A percentile compares a stretch with the other conserved stretches of the same genome.
phyloP scores from a whole-genome alignment of 2,888 invertebrate species.

The Phasia obesa region DNA sequence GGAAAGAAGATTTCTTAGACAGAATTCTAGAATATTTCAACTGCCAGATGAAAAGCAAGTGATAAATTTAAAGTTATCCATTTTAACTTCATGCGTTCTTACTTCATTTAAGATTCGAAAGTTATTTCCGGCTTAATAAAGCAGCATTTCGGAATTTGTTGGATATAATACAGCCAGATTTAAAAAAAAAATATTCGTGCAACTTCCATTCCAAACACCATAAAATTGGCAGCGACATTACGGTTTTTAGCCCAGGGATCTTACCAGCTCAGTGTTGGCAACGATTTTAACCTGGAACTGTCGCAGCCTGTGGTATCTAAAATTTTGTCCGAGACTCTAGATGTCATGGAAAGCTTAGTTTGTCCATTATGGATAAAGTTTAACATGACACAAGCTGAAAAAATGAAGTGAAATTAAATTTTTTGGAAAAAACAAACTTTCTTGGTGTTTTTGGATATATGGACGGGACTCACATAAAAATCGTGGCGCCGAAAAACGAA shows the following conservation, averaged over 20 bases:
- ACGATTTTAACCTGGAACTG: background rate
- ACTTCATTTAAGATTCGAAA: too few relatives aligned
- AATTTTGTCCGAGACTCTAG: conserved; percentile 23
- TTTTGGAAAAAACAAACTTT: conserved; percentile 8
- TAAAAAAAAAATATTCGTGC: background rate
- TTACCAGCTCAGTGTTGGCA: too few relatives aligned
- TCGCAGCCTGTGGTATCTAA: conserved; percentile 10
- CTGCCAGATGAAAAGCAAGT: conserved; percentile 7
- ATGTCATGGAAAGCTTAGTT: conserved; percentile 11
- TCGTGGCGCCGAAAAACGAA: conserved; percentile 18
- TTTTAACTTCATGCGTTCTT: too few relatives aligned
- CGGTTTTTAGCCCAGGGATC: too few relatives aligned
- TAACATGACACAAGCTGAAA: conserved; percentile 4
- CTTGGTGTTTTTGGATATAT: conserved; percentile 29
- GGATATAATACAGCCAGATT: background rate
- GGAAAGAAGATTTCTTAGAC: conserved; percentile 5
- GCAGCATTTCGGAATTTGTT: background rate
- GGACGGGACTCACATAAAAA: conserved; percentile 28
- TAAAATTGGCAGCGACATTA: too few relatives aligned
- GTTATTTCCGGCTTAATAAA: too few relatives aligned
- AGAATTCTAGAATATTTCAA: background rate
- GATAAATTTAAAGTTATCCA: too few relatives aligned
- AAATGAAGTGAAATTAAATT: conserved; percentile 12
- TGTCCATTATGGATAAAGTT: conserved; percentile 26
- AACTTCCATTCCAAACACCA: too few relatives aligned